Percentiles rank a stretch among this genome's conserved stretches.
These are phyloP conservation scores for Cairina moschata DNA, from an alignment of 2,113 vertebrate species.

Conservation along the genomic window DNA sequence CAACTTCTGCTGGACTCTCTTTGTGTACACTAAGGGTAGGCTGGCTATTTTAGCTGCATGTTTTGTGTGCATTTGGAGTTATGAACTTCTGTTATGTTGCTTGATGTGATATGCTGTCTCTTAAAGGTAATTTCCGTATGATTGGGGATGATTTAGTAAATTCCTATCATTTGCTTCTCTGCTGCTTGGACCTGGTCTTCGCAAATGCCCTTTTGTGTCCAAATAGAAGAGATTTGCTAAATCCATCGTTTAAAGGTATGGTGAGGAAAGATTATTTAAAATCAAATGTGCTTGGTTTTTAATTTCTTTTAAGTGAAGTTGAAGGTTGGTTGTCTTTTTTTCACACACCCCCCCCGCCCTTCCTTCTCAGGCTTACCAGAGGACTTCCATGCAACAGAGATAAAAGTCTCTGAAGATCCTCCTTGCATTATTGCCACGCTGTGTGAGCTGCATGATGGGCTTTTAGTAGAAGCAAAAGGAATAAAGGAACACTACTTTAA, in stretches of 20 bases:
- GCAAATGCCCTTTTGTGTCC: conserved; percentile 89
- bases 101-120: conserved; percentile 47
- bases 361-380: conserved; percentile 79
- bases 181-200: conserved; percentile 96
- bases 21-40: conserved; percentile 97
- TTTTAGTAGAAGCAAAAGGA: conserved; percentile 94
- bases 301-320: not conserved
- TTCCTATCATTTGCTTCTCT: conserved; percentile 97
- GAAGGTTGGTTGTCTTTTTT: not conserved
- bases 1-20: conserved; percentile 98
- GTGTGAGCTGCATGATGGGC: conserved; percentile 92
- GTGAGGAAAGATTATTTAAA: not conserved
- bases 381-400: conserved; percentile 67
- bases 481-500: conserved; percentile 99
- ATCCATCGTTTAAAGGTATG: conserved; percentile 90
- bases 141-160: conserved; percentile 99
- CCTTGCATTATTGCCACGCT: conserved; percentile 89
- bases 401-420: conserved; percentile 65
- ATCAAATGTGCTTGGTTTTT: not conserved
- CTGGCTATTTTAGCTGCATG: not conserved
- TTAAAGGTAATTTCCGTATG: conserved; percentile 95
- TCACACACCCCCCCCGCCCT: no score
- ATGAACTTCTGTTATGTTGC: conserved; percentile 9
- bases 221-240: conserved; percentile 91
- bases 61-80: not conserved